Percentiles rank a stretch among this genome's conserved stretches.
phyloP scores from a whole-genome alignment of 2,113 vertebrate species.

The Cyprinodon brontotheroides region DNA sequence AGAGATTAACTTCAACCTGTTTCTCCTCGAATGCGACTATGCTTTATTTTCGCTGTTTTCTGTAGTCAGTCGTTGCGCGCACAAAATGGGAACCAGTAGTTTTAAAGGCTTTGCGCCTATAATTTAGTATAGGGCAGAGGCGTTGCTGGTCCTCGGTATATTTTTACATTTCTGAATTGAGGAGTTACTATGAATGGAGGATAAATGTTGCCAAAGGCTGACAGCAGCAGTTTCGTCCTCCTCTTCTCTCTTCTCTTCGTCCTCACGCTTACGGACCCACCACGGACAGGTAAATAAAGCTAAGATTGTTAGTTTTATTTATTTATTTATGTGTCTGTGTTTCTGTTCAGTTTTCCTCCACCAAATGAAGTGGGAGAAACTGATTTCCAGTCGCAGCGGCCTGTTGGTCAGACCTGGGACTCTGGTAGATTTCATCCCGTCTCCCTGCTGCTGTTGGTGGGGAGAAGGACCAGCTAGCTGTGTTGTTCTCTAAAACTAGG shows the following conservation, averaged over 20 bases:
- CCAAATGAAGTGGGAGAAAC: slow-evolving; percentile 3
- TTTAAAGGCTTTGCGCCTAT: slow-evolving; percentile 9
- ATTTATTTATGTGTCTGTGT: not conserved
- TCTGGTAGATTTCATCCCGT: slow-evolving; percentile 32
- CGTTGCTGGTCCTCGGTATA: slow-evolving; percentile 54
- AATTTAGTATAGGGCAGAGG: slow-evolving; percentile 39
- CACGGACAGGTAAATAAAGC: slow-evolving; percentile 87
- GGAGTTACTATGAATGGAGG: slow-evolving; percentile 96
- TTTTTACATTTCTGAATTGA: slow-evolving; percentile 74
- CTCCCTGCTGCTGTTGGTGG: not conserved
- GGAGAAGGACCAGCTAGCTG: not conserved
- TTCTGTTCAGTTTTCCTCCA: slow-evolving; percentile 1
- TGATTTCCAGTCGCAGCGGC: slow-evolving; percentile 43
- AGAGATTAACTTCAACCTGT: slow-evolving; percentile 10
- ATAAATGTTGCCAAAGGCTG: slow-evolving; percentile 98
- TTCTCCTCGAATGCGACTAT: slow-evolving; percentile 22
- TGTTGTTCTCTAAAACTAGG: not conserved
- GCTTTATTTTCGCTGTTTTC: not conserved
- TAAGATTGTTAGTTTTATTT: slow-evolving; percentile 2
- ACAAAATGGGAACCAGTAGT: slow-evolving; percentile 20
- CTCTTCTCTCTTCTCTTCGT: slow-evolving; percentile 92
- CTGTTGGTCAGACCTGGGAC: slow-evolving; percentile 38
- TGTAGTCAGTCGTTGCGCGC: not conserved
- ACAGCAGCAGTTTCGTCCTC: slow-evolving; percentile 89
- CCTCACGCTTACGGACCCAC: slow-evolving; percentile 89